Conservation (phyloP, 2,113 vertebrate genomes). For the Gavialis gangeticus region DNA sequence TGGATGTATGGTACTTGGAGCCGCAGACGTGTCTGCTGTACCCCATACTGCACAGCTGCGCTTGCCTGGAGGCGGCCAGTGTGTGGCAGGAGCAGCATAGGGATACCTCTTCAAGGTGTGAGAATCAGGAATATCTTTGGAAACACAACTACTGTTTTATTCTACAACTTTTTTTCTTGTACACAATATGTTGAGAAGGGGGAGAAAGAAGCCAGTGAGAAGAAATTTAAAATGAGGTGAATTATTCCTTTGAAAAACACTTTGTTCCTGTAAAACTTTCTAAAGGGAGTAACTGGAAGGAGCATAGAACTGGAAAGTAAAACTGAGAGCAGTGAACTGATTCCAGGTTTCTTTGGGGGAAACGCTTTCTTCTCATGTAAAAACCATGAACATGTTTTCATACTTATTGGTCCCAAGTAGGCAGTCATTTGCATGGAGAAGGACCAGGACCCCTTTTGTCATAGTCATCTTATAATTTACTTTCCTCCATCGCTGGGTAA, state of each 20-base stretch:
- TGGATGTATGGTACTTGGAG: too few species aligned
- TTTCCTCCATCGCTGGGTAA: neutral
- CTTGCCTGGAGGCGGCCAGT: too few species aligned
- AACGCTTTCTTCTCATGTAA: neutral
- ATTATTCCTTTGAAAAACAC: neutral
- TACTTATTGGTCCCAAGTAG: neutral
- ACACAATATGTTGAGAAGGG: too few species aligned
- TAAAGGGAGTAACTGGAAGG: neutral
- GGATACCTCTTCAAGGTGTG: neutral
- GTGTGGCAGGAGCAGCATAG: neutral
- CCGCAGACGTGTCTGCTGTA: too few species aligned
- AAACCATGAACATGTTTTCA: neutral
- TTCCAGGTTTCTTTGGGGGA: neutral
- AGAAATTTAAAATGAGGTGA: neutral
- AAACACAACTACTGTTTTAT: neutral
- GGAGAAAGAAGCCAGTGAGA: neutral
- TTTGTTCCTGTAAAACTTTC: neutral
- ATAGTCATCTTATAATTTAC: rapidly evolving
- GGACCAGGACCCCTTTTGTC: neutral
- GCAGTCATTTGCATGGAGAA: neutral
- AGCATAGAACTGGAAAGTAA: neutral
- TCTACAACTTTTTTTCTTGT: neutral
- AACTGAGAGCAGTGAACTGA: neutral
- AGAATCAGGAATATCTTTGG: neutral
- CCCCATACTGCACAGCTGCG: too few species aligned